These are phyloP conservation scores for Sceloporus undulatus DNA, from an alignment of 2,113 vertebrate genomes.

Conservation along the genomic window DNA sequence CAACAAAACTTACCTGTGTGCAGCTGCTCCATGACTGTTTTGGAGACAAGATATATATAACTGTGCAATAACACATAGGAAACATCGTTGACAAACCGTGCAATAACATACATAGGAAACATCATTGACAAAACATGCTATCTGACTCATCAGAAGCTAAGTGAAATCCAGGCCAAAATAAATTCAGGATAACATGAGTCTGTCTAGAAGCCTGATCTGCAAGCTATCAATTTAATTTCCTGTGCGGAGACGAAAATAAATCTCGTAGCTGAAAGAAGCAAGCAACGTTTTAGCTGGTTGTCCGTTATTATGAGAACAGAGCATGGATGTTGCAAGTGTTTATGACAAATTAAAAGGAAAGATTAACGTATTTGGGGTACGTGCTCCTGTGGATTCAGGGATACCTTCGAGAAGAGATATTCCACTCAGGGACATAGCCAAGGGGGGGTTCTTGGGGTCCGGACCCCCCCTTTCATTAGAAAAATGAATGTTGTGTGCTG, in stretches of 20 bases:
- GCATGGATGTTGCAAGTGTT: not conserved
- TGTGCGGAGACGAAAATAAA: not conserved
- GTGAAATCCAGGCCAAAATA: conserved; percentile 1
- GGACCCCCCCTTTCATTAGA: no score
- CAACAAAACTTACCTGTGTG: not conserved
- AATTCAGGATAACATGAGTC: conserved; percentile 7
- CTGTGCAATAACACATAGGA: not conserved
- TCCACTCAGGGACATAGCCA: not conserved
- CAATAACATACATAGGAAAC: not conserved
- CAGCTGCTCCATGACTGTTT: not conserved
- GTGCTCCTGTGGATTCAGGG: not conserved
- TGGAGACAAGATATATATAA: not conserved
- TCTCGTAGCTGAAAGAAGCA: not conserved
- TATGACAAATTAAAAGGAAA: not conserved
- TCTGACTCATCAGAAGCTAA: not conserved
- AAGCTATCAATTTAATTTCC: not conserved
- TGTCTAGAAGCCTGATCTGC: not conserved
- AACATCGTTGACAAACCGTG: not conserved
- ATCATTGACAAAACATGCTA: not conserved
- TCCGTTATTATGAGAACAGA: not conserved
- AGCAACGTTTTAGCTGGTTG: not conserved
- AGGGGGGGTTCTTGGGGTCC: no score
- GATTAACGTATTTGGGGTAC: not conserved
- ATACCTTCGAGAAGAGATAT: not conserved
- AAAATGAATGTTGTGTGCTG: no score